These are phyloP conservation scores for Hecatera dysodea DNA, from an alignment of 2,888 invertebrate species.

Conservation along the genomic window DNA sequence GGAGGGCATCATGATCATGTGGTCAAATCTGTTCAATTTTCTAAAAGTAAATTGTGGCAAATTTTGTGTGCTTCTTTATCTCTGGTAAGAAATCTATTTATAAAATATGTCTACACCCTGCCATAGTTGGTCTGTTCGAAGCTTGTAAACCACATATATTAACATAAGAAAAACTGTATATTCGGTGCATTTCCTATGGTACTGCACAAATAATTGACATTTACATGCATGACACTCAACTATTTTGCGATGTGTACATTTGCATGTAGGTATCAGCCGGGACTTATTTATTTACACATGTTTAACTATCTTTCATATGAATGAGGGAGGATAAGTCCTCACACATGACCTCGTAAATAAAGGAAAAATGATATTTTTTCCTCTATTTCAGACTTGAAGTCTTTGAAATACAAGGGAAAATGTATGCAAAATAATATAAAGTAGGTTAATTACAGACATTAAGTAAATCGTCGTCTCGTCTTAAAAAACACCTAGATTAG, in stretches of 20 bases:
- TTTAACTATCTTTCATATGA: conserved; percentile 5
- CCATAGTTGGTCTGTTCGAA: background rate
- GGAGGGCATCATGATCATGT: too few species aligned
- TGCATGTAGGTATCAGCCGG: conserved; percentile 1
- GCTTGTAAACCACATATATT: background rate
- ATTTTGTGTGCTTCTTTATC: too few species aligned
- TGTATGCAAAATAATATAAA: conserved; percentile 1
- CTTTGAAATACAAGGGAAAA: conserved; percentile 14
- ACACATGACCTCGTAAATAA: conserved; percentile 11
- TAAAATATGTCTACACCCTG: too few species aligned
- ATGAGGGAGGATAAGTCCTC: conserved; percentile 28
- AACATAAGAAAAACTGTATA: background rate
- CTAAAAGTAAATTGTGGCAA: too few species aligned
- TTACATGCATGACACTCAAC: background rate
- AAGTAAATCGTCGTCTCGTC: background rate
- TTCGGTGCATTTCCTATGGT: background rate
- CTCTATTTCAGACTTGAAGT: conserved; percentile 27
- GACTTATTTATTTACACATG: background rate
- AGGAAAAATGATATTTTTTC: conserved; percentile 36
- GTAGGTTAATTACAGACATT: background rate
- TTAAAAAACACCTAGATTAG: background rate
- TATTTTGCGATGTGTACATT: conserved; percentile 1
- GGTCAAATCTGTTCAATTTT: too few species aligned
- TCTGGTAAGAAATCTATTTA: too few species aligned
- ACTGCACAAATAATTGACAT: background rate